Evolutionary conservation across 2,888 invertebrate genomes (phyloP).

Genomic region (Scaptomyza caliginosa): DNA sequence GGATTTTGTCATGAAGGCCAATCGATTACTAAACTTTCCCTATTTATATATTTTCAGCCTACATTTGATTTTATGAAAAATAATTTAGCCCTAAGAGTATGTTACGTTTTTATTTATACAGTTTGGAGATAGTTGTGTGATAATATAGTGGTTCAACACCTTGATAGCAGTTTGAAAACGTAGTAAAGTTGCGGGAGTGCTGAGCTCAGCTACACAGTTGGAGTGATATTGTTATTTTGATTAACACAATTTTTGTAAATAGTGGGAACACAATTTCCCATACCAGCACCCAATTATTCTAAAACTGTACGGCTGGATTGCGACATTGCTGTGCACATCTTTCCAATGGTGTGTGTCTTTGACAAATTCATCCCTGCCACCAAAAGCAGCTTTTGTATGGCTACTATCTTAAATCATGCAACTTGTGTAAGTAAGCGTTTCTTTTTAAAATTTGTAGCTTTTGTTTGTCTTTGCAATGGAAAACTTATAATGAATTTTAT

Average conservation of each 20-base stretch:
- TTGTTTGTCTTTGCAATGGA: not conserved
- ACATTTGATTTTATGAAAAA: no score
- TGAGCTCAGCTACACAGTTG: no score
- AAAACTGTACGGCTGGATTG: not conserved
- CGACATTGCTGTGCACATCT: not conserved
- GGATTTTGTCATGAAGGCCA: no score
- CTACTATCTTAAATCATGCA: not conserved
- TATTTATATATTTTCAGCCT: no score
- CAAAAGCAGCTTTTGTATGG: not conserved
- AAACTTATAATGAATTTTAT: no score
- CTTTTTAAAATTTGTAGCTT: not conserved
- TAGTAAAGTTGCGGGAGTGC: no score
- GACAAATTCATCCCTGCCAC: not conserved
- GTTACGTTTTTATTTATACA: not conserved
- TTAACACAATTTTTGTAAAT: not conserved
- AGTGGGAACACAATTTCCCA: not conserved
- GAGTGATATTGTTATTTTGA: no score
- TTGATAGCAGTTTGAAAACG: no score
- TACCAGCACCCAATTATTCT: fast-evolving
- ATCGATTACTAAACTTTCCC: no score
- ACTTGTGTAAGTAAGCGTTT: not conserved
- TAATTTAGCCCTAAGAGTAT: no score
- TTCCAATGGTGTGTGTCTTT: not conserved
- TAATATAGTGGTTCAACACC: no score
- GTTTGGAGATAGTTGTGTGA: no score